Percentiles rank a stretch among this genome's conserved stretches.
Evolutionary conservation across 2,113 vertebrate genomes (phyloP).

Genomic region (Osmerus mordax): DNA sequence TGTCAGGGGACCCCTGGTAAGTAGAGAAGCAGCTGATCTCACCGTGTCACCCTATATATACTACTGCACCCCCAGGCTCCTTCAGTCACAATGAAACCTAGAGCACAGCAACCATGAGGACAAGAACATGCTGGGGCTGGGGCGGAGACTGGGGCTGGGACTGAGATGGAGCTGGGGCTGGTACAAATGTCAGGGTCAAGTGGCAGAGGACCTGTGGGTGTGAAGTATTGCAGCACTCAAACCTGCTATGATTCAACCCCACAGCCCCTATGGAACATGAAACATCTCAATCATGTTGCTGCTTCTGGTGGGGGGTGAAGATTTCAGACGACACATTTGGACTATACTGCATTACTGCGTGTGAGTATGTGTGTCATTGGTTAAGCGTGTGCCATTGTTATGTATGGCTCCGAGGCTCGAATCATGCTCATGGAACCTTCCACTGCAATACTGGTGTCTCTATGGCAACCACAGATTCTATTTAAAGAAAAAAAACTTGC

Average conservation of each 20-base stretch:
- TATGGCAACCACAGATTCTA: constrained; percentile 52
- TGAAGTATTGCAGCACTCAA: too few relatives aligned
- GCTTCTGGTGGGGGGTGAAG: constrained; percentile 3
- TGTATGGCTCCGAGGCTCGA: constrained; percentile 17
- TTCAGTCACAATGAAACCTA: constrained; percentile 51
- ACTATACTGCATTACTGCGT: not conserved
- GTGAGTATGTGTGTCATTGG: not conserved
- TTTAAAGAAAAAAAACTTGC: constrained; percentile 37
- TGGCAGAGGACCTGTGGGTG: constrained; percentile 45
- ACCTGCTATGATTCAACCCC: not conserved
- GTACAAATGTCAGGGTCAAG: constrained; percentile 52
- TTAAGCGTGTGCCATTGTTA: not conserved
- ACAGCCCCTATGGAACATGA: not conserved
- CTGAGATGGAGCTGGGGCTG: not conserved
- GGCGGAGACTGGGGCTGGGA: not conserved
- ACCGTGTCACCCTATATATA: constrained; percentile 46
- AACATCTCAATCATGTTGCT: constrained; percentile 13
- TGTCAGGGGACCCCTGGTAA: constrained; percentile 40
- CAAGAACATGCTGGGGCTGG: not conserved
- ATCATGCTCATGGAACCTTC: constrained; percentile 15
- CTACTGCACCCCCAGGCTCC: constrained; percentile 48
- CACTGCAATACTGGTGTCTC: constrained; percentile 34
- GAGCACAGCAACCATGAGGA: constrained; percentile 39
- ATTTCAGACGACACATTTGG: not conserved
- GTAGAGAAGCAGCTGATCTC: constrained; percentile 62